Base-by-base conservation (phyloP, 1,140 invertebrate genomes). In the Drosophila ambigua region DNA sequence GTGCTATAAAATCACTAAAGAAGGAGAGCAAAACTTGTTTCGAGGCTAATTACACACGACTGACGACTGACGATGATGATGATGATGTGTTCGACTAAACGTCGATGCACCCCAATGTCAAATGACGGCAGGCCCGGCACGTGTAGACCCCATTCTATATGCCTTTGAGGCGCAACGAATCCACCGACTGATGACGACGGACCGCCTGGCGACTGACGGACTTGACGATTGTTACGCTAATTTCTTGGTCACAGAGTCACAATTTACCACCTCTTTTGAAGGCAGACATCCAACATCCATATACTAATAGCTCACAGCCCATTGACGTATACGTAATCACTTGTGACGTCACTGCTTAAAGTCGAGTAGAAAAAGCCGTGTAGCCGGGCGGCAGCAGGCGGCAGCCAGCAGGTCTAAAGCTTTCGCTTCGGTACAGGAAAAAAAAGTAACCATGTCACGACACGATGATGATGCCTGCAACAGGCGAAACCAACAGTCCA, bases 101-200 rank as follows among this genome's bases (percentile, higher is more conserved):
- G 28, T 13, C 41, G 26, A 58, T 58, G 63, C 16, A 41, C 24
- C 20, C 26, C 13, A 50, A 65, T 69, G 64, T 43, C 51, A 43
- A 69, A 49, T 57, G 51, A 65, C 64, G 26, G 44, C 64, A 48
- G 65, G 61, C 31, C 24, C 49, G 64, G 23, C 67, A 58, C 67
- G 67, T 69, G 67, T 69, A 41, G 45, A 15, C 51, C 57, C 69
- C 69, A 88, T 88, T 82, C 55, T 83, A 53, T 58, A 73, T 67
- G 81, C 48, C 66, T 83, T 72, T 52, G 49, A 46, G 60, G 24
- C 60, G 71, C 64, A 69, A 48, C 68, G 53, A 75, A 75, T 75
- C 44, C 39, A 49, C 35, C 11, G n/a, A 26, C 43, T 50, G 53
- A 66, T 74, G 71, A 74, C 53, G 72, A 51, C 51, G 51, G 64